A percentile compares a stretch with the other conserved stretches of the same genome.
These are phyloP conservation scores for Meliscaeva auricollis DNA, from an alignment of 2,888 invertebrate species.

Conservation along the genomic window DNA sequence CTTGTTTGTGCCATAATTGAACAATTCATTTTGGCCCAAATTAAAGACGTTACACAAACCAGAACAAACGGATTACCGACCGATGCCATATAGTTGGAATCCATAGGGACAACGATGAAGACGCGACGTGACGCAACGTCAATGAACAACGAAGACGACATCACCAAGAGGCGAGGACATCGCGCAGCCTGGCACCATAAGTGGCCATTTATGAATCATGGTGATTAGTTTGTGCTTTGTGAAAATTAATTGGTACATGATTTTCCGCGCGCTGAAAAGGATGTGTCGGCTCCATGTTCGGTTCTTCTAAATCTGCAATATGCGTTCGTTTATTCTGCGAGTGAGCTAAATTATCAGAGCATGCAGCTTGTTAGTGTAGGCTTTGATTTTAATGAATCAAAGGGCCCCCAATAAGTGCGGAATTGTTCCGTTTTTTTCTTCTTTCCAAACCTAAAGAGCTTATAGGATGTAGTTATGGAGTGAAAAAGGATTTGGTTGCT, in stretches of 20 bases:
- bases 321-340: constrained; percentile 29
- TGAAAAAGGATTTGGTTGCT: neutral
- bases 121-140: neutral
- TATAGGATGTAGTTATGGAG: constrained; percentile 13
- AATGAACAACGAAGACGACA: constrained; percentile 21
- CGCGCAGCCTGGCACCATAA: constrained; percentile 59
- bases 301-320: neutral
- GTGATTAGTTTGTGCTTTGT: constrained; percentile 77
- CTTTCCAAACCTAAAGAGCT: neutral
- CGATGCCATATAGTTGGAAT: constrained; percentile 7
- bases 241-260: constrained; percentile 78
- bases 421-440: constrained; percentile 1
- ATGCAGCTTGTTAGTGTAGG: constrained; percentile 70
- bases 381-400: constrained; percentile 63
- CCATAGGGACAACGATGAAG: constrained; percentile 16
- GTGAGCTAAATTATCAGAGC: constrained; percentile 61
- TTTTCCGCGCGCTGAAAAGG: constrained; percentile 56
- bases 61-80: constrained; percentile 68
- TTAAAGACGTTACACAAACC: constrained; percentile 64
- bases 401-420: constrained; percentile 15
- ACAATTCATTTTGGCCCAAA: constrained; percentile 78
- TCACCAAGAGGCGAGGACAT: constrained; percentile 43
- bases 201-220: constrained; percentile 74
- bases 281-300: constrained; percentile 26
- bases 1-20: constrained; percentile 79